Conservation (phyloP, 2,113 vertebrate genomes). For the Chionomys nivalis region DNA sequence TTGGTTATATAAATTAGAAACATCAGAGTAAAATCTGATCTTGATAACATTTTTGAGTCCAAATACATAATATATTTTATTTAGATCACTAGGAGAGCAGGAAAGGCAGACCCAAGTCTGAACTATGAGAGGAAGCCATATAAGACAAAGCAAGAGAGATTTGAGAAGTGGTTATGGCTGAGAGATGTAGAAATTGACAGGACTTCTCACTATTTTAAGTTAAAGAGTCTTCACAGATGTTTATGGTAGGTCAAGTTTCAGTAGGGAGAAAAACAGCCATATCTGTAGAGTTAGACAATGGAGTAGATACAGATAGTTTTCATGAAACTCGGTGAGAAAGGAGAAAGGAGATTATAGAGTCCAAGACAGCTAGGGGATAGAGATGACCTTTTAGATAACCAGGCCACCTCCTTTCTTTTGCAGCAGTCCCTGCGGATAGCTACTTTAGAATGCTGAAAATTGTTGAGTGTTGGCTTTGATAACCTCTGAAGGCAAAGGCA, state of each 20-base stretch:
- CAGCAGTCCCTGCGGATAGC: background rate
- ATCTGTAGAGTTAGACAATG: background rate
- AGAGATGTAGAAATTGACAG: background rate
- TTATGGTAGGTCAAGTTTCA: background rate
- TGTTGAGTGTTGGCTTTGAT: background rate
- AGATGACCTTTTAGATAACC: background rate
- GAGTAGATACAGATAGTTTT: background rate
- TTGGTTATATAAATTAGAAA: background rate
- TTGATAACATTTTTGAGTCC: background rate
- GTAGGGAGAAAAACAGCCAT: background rate
- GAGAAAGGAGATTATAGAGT: background rate
- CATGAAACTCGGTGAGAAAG: background rate
- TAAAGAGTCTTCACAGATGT: background rate
- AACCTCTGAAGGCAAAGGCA: background rate
- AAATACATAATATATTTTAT: background rate
- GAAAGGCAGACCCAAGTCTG: background rate
- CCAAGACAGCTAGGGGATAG: background rate
- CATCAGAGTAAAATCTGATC: background rate
- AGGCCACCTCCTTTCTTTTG: background rate
- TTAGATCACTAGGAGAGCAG: background rate
- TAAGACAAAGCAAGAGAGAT: background rate
- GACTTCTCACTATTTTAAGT: background rate
- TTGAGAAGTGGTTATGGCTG: background rate
- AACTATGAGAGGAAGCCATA: background rate
- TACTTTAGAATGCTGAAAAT: constrained; percentile 1